Evolutionary conservation across 2,113 vertebrate genomes (phyloP).

Genomic region (Paedocypris sp.): DNA sequence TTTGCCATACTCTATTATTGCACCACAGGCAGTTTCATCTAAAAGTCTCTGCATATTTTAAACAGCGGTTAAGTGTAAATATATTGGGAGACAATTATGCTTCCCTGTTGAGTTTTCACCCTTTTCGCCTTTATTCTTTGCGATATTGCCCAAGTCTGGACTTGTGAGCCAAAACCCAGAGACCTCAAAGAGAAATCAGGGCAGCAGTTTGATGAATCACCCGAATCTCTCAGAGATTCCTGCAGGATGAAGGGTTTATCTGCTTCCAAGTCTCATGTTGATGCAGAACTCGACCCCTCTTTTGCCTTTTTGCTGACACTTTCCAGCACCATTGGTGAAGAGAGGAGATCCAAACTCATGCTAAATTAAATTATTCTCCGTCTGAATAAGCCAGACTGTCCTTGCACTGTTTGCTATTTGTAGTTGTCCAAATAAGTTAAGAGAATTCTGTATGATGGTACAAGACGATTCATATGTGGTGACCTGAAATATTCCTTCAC

Average conservation of each 20-base stretch:
- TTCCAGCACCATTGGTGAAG: constrained; percentile 37
- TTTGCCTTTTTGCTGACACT: constrained; percentile 10
- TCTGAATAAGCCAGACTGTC: too few relatives aligned
- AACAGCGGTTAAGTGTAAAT: constrained; percentile 23
- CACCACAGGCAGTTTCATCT: neutral
- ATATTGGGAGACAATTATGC: constrained; percentile 17
- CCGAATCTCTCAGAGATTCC: constrained; percentile 45
- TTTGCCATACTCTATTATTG: constrained; percentile 4
- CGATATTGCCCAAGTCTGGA: constrained; percentile 11
- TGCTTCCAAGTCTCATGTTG: constrained; percentile 56
- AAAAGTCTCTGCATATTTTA: constrained; percentile 16
- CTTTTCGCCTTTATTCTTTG: constrained; percentile 11
- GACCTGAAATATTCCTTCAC: too few relatives aligned
- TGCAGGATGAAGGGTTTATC: constrained; percentile 49
- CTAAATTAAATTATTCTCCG: neutral
- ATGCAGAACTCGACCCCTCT: constrained; percentile 62
- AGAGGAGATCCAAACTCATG: neutral
- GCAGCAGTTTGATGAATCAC: constrained; percentile 61
- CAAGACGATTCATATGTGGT: too few relatives aligned
- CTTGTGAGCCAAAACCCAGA: constrained; percentile 19
- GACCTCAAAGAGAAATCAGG: constrained; percentile 33
- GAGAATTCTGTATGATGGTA: too few relatives aligned
- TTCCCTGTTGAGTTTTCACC: constrained; percentile 19
- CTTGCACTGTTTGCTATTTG: too few relatives aligned
- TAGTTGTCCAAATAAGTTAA: too few relatives aligned